Percentiles rank a stretch among this genome's conserved stretches.
Conservation (phyloP, 2,797 vertebrate species). For the Peromyscus aztecus region DNA sequence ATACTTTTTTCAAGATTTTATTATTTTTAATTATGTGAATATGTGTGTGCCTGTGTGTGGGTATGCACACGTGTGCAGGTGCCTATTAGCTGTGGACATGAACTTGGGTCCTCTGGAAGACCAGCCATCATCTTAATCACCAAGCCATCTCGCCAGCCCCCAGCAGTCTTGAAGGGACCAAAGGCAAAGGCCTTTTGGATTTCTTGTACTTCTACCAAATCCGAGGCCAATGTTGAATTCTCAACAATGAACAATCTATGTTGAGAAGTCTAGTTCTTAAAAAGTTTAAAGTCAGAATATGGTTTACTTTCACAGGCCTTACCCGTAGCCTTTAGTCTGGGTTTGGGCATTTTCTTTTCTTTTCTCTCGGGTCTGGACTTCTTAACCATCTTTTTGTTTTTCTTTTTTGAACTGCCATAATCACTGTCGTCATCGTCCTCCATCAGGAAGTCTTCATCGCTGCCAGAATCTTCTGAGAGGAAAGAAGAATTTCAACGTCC, state of each 20-base stretch:
- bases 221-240: neutral
- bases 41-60: neutral
- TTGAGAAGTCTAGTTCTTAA: neutral
- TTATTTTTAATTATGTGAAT: neutral
- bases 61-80: neutral
- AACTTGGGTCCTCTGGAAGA: neutral
- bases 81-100: neutral
- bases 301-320: constrained; percentile 53
- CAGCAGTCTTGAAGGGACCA: neutral
- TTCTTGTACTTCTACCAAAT: constrained; percentile 16
- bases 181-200: neutral
- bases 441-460: constrained; percentile 98
- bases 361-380: constrained; percentile 96
- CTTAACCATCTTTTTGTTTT: constrained; percentile 96
- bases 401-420: constrained; percentile 98
- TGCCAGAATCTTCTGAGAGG: constrained; percentile 92
- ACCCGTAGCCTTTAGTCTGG: constrained; percentile 99
- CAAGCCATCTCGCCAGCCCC: neutral
- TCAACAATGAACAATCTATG: constrained; percentile 1
- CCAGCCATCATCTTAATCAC: neutral
- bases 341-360: constrained; percentile 99
- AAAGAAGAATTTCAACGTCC: constrained; percentile 82
- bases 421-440: constrained; percentile 99
- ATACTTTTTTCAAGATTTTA: no score
- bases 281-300: constrained; percentile 42